phyloP scores from a whole-genome alignment of 2,113 vertebrate species.

The Aix galericulata region DNA sequence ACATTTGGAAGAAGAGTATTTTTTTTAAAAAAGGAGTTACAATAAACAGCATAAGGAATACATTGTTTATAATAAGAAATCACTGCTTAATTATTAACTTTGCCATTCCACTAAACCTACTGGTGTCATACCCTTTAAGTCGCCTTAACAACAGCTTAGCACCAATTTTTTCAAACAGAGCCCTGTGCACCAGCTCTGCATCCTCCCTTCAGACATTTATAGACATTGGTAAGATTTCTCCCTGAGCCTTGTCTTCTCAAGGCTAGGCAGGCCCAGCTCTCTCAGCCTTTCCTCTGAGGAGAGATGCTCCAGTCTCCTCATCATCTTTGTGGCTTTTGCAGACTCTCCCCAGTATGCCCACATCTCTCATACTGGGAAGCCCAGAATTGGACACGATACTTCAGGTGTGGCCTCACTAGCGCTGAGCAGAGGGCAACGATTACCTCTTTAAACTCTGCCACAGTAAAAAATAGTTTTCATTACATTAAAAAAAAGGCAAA shows the following conservation, averaged over 20 bases:
- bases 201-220: neutral
- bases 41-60: neutral
- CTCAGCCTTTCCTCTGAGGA: neutral
- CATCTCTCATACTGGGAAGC: neutral
- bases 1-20: neutral
- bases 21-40: neutral
- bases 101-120: neutral
- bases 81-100: neutral
- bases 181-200: neutral
- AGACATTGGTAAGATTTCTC: neutral
- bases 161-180: neutral
- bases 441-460: neutral
- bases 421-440: neutral
- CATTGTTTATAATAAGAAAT: neutral
- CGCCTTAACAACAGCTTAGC: neutral
- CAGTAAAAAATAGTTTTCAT: neutral
- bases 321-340: neutral
- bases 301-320: neutral
- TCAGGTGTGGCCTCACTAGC: neutral
- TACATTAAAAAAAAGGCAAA: neutral
- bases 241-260: neutral
- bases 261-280: neutral
- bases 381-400: neutral
- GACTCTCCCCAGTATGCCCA: neutral
- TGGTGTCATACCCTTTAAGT: neutral